These are phyloP conservation scores for Arion vulgaris DNA, from an alignment of 1,140 invertebrate species.

Conservation along the genomic window DNA sequence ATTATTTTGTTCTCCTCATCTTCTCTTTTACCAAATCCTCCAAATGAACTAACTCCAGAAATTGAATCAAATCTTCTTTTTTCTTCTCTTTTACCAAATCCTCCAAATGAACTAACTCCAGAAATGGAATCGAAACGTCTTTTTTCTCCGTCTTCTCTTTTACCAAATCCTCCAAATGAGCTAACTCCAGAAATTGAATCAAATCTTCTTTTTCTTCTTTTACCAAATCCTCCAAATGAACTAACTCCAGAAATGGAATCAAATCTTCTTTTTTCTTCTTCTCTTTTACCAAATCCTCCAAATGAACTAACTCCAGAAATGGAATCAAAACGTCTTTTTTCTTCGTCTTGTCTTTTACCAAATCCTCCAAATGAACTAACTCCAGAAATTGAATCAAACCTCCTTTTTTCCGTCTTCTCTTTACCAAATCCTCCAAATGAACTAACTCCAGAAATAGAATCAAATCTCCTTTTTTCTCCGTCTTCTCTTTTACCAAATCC, in stretches of 20 bases:
- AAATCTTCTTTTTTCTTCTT: slow-evolving; percentile 1
- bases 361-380: neutral
- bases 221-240: slow-evolving; percentile 1
- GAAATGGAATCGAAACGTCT: neutral
- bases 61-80: neutral
- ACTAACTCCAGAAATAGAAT: neutral
- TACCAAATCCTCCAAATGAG: neutral
- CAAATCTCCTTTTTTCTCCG: neutral
- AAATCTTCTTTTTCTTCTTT: slow-evolving; percentile 5
- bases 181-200: neutral
- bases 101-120: neutral
- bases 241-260: neutral
- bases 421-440: neutral
- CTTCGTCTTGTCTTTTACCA: neutral
- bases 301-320: neutral
- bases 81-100: neutral
- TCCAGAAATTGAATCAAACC: neutral
- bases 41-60: neutral
- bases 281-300: slow-evolving; percentile 2
- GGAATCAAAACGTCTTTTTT: neutral
- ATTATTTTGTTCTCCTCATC: neutral
- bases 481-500: slow-evolving; percentile 4
- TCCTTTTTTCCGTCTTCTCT: neutral
- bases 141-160: neutral
- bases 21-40: neutral